phyloP scores from a whole-genome alignment of 2,113 vertebrate genomes.

The Seriola rivoliana region DNA sequence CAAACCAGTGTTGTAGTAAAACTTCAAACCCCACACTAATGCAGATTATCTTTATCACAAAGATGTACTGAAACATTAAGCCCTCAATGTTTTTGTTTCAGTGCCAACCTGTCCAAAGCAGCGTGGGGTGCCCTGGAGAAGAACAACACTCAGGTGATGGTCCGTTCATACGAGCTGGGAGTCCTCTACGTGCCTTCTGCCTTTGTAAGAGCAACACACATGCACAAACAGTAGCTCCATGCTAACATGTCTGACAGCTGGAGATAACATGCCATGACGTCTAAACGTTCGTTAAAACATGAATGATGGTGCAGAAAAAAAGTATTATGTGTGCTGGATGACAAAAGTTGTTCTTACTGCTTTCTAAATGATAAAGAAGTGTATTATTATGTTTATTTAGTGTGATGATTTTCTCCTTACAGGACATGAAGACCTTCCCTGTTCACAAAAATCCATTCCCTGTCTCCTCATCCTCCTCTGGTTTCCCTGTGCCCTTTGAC shows the following conservation, averaged over 20 bases:
- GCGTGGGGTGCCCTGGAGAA: conserved; percentile 97
- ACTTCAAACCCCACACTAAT: background rate
- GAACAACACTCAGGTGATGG: conserved; percentile 93
- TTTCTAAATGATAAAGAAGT: background rate
- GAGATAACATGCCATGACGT: background rate
- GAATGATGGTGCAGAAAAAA: background rate
- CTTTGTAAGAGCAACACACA: conserved; percentile 88
- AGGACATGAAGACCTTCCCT: conserved; percentile 85
- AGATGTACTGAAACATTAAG: background rate
- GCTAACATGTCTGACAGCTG: background rate
- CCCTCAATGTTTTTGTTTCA: conserved; percentile 59
- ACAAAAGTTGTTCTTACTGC: background rate
- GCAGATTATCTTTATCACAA: background rate
- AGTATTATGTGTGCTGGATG: background rate
- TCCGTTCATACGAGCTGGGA: conserved; percentile 97
- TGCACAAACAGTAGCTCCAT: background rate
- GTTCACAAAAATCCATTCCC: conserved; percentile 86
- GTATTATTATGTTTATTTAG: conserved; percentile 10
- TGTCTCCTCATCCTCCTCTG: conserved; percentile 66
- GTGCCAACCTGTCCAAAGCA: conserved; percentile 97
- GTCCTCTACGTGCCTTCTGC: conserved; percentile 94
- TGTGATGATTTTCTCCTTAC: conserved; percentile 39
- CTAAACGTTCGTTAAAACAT: background rate
- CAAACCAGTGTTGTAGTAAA: too few species aligned
- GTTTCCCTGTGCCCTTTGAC: conserved; percentile 95